phyloP scores from a whole-genome alignment of 1,140 invertebrate species.

The Caenorhabditis brenneri region DNA sequence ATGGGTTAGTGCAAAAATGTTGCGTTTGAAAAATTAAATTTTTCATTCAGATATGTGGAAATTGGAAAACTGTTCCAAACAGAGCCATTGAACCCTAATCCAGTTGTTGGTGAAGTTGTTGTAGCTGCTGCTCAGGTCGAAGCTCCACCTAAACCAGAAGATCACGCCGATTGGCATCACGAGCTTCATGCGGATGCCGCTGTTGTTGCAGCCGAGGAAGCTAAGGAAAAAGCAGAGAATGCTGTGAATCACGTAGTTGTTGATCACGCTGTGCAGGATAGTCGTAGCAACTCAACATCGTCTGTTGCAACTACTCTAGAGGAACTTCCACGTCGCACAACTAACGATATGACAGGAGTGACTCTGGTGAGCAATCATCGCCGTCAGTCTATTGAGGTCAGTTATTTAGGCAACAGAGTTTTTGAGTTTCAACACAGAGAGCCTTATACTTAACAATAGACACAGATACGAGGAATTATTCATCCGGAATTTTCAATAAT shows the following conservation, averaged over 20 bases:
- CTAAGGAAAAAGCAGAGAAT: not conserved
- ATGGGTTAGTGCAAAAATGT: not conserved
- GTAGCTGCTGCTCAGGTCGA: not conserved
- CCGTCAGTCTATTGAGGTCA: not conserved
- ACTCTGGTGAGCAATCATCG: not conserved
- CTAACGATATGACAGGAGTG: not conserved
- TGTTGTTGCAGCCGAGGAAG: not conserved
- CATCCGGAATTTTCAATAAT: too few species aligned
- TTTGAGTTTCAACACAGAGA: not conserved
- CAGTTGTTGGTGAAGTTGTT: not conserved
- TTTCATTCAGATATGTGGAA: not conserved
- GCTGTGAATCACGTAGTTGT: not conserved
- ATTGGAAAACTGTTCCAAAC: slow-evolving; percentile 7
- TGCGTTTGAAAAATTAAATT: not conserved
- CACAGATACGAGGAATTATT: too few species aligned
- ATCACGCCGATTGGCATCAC: not conserved
- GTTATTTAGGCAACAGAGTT: too few species aligned
- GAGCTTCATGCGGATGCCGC: not conserved
- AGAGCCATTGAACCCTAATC: not conserved
- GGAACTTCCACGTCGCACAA: not conserved
- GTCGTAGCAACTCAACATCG: not conserved
- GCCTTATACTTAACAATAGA: not conserved
- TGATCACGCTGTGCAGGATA: not conserved
- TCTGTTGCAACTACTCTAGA: not conserved
- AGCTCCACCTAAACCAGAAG: not conserved